A percentile compares a stretch with the other conserved stretches of the same genome.
Conservation (phyloP, 2,797 vertebrate genomes). For the Acrocephalus scirpaceus region DNA sequence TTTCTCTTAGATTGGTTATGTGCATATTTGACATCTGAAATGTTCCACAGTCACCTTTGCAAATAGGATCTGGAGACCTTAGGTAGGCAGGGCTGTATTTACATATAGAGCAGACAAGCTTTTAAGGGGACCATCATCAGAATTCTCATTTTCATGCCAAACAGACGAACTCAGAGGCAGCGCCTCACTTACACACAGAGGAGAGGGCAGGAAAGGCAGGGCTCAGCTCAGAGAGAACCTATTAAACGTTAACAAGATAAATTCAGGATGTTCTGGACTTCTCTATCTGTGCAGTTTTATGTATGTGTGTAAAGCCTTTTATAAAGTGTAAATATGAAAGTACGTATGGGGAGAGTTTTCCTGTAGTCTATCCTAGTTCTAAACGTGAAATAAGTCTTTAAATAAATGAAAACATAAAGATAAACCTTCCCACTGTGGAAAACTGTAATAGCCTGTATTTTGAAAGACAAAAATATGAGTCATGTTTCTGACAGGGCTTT, state of each 20-base stretch:
- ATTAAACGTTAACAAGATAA: neutral
- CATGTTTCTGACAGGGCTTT: neutral
- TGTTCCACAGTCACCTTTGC: neutral
- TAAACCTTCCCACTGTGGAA: neutral
- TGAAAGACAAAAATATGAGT: neutral
- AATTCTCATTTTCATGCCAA: constrained; percentile 1
- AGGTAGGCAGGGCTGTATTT: neutral
- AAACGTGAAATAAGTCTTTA: neutral
- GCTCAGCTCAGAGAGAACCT: neutral
- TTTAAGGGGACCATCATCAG: neutral
- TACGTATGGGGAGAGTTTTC: neutral
- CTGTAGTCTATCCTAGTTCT: neutral
- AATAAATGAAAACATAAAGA: neutral
- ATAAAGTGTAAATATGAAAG: neutral
- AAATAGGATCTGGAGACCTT: neutral
- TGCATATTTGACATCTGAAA: neutral
- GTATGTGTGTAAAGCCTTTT: neutral
- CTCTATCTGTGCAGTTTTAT: neutral
- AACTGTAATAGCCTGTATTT: neutral
- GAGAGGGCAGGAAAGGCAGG: neutral
- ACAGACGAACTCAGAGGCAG: neutral
- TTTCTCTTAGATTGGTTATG: neutral
- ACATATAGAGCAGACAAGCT: neutral
- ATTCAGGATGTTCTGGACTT: neutral
- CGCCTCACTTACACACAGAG: neutral